Percentiles rank a stretch among this genome's conserved stretches.
Evolutionary conservation across 2,888 invertebrate species (phyloP).

Genomic region (Mechanitis mazaeus): DNA sequence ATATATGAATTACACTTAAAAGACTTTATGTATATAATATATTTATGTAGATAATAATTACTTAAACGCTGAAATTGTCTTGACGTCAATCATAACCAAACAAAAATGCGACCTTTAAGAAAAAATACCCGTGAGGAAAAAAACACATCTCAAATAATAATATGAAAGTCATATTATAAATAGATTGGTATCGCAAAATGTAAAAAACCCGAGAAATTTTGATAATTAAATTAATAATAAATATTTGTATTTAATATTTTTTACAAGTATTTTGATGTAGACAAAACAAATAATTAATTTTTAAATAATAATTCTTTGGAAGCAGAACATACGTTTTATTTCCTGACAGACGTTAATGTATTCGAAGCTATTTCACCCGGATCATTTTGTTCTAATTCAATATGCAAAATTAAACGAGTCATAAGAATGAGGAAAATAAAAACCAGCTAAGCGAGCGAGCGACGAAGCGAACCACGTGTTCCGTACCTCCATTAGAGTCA

Average conservation of each 20-base stretch:
- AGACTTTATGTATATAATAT: background rate
- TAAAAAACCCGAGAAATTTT: background rate
- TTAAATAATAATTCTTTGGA: too few species aligned
- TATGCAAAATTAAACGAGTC: conserved; percentile 19
- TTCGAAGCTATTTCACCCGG: conserved; percentile 10
- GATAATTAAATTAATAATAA: too few species aligned
- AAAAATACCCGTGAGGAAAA: background rate
- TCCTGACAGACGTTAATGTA: conserved; percentile 10
- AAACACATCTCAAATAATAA: background rate
- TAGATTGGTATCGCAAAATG: background rate
- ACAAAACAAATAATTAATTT: too few species aligned
- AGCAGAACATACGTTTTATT: too few species aligned
- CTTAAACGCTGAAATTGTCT: background rate
- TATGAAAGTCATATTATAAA: background rate
- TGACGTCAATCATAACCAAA: background rate
- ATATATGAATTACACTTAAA: background rate
- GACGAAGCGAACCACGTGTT: background rate
- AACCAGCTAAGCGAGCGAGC: background rate
- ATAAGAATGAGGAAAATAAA: conserved; percentile 25
- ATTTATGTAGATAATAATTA: background rate
- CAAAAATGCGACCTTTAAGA: background rate
- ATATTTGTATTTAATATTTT: too few species aligned
- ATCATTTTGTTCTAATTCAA: conserved; percentile 10
- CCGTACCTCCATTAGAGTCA: background rate
- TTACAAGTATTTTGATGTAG: too few species aligned